Percentiles rank a stretch among this genome's conserved stretches.
phyloP scores from a whole-genome alignment of 2,113 vertebrate species.

The Speoplatyrhinus poulsoni region DNA sequence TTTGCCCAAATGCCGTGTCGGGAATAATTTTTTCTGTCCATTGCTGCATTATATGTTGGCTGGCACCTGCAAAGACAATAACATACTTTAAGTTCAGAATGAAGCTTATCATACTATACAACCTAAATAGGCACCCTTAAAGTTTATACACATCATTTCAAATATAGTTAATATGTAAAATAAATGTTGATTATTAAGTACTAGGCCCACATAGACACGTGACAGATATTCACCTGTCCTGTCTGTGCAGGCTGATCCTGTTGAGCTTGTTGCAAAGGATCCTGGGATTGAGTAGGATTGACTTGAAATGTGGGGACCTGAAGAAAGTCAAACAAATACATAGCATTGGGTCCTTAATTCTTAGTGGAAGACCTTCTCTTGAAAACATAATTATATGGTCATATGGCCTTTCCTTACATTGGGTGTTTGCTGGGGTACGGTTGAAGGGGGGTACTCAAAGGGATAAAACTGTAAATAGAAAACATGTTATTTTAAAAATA shows the following conservation, averaged over 20 bases:
- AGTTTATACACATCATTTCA: no score
- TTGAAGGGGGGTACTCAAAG: slow-evolving; percentile 59
- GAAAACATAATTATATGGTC: background rate
- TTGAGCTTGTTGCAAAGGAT: slow-evolving; percentile 51
- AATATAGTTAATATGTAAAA: no score
- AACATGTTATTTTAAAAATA: background rate
- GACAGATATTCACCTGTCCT: slow-evolving; percentile 52
- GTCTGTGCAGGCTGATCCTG: slow-evolving; percentile 62
- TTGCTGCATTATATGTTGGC: slow-evolving; percentile 35
- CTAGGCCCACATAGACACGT: background rate
- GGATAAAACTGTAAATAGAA: slow-evolving; percentile 54
- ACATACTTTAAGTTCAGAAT: no score
- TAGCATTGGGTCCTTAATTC: background rate
- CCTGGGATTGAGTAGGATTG: slow-evolving; percentile 54
- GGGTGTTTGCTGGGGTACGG: slow-evolving; percentile 54
- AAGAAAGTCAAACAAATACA: background rate
- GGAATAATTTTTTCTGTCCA: background rate
- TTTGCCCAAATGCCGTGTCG: slow-evolving; percentile 9
- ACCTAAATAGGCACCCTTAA: no score
- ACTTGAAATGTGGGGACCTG: slow-evolving; percentile 55
- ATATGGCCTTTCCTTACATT: slow-evolving; percentile 56
- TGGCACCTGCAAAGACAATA: slow-evolving; percentile 13
- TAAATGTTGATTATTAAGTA: no score
- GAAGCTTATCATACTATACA: no score
- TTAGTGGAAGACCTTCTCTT: background rate